Conservation (phyloP, 2,113 vertebrate genomes). For the Ophiodon elongatus region DNA sequence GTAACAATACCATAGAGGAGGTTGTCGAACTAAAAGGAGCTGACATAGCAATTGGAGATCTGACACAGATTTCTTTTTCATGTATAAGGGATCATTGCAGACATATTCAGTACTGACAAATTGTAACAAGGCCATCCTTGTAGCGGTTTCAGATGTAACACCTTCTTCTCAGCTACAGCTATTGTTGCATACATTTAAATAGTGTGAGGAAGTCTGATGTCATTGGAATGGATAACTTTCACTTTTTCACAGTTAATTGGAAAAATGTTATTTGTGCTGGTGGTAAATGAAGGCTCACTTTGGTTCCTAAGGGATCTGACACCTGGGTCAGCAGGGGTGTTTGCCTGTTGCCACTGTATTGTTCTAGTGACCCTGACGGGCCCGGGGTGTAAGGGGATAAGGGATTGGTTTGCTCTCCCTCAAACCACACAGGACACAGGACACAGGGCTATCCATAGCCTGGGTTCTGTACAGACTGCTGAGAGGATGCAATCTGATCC, state of each 20-base stretch:
- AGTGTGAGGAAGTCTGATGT: slow-evolving; percentile 6
- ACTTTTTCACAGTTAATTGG: slow-evolving; percentile 15
- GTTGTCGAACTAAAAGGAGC: slow-evolving; percentile 53
- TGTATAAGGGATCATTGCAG: slow-evolving; percentile 27
- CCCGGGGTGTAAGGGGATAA: slow-evolving; percentile 81
- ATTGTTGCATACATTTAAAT: slow-evolving; percentile 5
- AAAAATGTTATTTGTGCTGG: slow-evolving; percentile 1
- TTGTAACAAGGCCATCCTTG: not conserved
- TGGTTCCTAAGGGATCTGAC: slow-evolving; percentile 77
- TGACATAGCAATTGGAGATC: slow-evolving; percentile 50
- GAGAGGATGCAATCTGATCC: slow-evolving; percentile 84
- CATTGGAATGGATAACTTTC: slow-evolving; percentile 42
- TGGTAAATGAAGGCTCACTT: slow-evolving; percentile 41
- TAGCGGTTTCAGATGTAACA: slow-evolving; percentile 11
- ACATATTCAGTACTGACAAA: slow-evolving; percentile 20
- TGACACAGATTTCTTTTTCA: slow-evolving; percentile 54
- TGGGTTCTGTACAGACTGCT: slow-evolving; percentile 61
- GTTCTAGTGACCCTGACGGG: slow-evolving; percentile 76
- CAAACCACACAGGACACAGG: slow-evolving; percentile 68
- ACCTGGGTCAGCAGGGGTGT: slow-evolving; percentile 77
- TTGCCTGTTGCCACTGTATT: slow-evolving; percentile 75
- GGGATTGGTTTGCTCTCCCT: slow-evolving; percentile 79
- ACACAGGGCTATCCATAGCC: slow-evolving; percentile 76
- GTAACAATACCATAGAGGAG: slow-evolving; percentile 55
- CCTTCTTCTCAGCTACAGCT: not conserved